Evolutionary conservation across 2,113 vertebrate genomes (phyloP).

Genomic region (Pantherophis guttatus): DNA sequence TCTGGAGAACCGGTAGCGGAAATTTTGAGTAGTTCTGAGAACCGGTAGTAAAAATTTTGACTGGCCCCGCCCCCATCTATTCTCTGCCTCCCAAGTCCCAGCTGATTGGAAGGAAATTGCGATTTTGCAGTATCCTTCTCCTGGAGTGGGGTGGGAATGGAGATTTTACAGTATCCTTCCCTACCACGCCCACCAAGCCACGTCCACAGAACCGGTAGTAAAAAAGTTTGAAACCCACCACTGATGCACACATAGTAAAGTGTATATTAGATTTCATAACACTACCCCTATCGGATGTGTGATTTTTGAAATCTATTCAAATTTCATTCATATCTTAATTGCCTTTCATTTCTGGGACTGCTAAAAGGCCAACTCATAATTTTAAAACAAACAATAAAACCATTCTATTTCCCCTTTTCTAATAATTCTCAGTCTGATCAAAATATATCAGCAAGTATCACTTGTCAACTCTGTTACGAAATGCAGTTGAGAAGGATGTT

Average conservation of each 20-base stretch:
- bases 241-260: not conserved
- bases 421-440: not conserved
- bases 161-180: too few relatives aligned
- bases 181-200: too few relatives aligned
- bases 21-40: too few relatives aligned
- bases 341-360: not conserved
- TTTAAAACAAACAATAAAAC: not conserved
- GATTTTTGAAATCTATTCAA: not conserved
- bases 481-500: not conserved
- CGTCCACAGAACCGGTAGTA: too few relatives aligned
- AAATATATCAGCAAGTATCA: not conserved
- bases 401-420: not conserved
- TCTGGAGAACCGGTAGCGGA: too few relatives aligned
- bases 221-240: too few relatives aligned
- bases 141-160: too few relatives aligned
- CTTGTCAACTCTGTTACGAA: not conserved
- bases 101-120: too few relatives aligned
- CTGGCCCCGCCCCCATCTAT: too few relatives aligned
- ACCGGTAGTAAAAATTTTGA: too few relatives aligned
- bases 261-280: not conserved
- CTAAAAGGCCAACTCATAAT: not conserved
- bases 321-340: not conserved
- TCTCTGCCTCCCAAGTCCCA: too few relatives aligned
- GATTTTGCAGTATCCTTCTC: too few relatives aligned
- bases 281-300: not conserved